phyloP scores from a whole-genome alignment of 2,113 vertebrate genomes.

The Sisor rabdophorus region DNA sequence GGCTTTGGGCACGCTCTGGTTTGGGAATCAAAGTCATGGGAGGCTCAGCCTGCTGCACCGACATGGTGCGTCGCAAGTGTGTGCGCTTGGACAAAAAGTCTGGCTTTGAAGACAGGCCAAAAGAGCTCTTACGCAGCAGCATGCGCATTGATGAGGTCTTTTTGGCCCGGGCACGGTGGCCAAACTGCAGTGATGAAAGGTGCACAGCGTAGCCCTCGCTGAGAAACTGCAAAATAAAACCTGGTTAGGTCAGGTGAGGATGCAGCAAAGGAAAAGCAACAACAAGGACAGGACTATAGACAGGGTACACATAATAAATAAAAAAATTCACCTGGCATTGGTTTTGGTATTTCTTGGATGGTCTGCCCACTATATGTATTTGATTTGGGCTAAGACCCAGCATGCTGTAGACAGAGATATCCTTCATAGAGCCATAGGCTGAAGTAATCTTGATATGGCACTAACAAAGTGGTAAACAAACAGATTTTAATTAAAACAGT shows the following conservation, averaged over 20 bases:
- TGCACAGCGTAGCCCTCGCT: conserved; percentile 93
- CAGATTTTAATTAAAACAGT: conserved; percentile 14
- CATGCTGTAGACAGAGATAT: conserved; percentile 96
- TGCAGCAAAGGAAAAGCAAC: not conserved
- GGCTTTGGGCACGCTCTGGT: conserved; percentile 95
- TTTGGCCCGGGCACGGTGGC: conserved; percentile 86
- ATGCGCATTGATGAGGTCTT: conserved; percentile 88
- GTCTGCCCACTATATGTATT: conserved; percentile 94
- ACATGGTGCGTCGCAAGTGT: conserved; percentile 92
- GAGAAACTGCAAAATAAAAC: conserved; percentile 76
- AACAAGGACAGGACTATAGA: not conserved
- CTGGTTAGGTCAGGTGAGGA: not conserved
- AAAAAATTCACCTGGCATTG: conserved; percentile 85
- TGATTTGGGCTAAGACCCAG: conserved; percentile 86
- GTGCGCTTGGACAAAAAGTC: conserved; percentile 94
- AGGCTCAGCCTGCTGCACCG: conserved; percentile 91
- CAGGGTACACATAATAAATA: not conserved
- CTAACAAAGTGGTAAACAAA: conserved; percentile 64
- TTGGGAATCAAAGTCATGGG: conserved; percentile 82
- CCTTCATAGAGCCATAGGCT: conserved; percentile 94
- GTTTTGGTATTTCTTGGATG: conserved; percentile 94
- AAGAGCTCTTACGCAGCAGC: conserved; percentile 93
- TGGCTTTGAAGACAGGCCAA: conserved; percentile 88
- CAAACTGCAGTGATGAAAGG: conserved; percentile 85
- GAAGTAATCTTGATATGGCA: conserved; percentile 97